phyloP scores from a whole-genome alignment of 2,113 vertebrate species.

The Lampris megalopsis region DNA sequence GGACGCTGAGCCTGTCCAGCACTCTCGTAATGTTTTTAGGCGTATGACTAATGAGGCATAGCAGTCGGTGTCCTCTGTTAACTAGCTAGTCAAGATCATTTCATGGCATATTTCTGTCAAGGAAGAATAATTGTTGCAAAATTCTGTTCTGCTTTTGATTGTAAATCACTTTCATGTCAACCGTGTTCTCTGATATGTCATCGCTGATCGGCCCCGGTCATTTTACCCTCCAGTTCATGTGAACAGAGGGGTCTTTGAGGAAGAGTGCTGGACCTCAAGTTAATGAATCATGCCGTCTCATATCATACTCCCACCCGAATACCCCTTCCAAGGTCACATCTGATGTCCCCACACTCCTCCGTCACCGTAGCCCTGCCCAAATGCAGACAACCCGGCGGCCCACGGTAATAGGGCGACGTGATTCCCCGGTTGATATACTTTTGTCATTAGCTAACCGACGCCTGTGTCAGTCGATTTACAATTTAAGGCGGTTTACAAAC shows the following conservation, averaged over 20 bases:
- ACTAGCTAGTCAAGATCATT: not conserved
- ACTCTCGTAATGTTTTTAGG: too few species aligned
- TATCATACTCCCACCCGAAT: conserved; percentile 11
- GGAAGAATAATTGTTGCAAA: too few species aligned
- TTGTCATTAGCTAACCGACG: too few species aligned
- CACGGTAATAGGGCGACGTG: too few species aligned
- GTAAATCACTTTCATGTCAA: conserved; percentile 39
- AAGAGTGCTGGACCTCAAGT: conserved; percentile 17
- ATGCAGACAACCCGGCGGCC: too few species aligned
- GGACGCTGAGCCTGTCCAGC: too few species aligned
- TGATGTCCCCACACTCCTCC: conserved; percentile 6
- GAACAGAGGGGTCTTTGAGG: conserved; percentile 38
- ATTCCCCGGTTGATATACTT: too few species aligned
- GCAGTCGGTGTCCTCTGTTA: conserved; percentile 38
- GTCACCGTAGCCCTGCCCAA: not conserved
- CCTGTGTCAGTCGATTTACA: too few species aligned
- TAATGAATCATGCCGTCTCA: conserved; percentile 31
- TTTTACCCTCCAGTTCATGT: conserved; percentile 34
- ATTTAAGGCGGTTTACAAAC: too few species aligned
- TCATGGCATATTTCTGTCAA: not conserved
- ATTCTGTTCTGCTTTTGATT: not conserved
- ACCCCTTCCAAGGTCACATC: conserved; percentile 2
- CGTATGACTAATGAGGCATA: not conserved
- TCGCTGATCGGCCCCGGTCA: conserved; percentile 42
- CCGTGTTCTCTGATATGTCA: conserved; percentile 45